phyloP scores from a whole-genome alignment of 1,140 invertebrate genomes.

The Conopomorpha cramerella region DNA sequence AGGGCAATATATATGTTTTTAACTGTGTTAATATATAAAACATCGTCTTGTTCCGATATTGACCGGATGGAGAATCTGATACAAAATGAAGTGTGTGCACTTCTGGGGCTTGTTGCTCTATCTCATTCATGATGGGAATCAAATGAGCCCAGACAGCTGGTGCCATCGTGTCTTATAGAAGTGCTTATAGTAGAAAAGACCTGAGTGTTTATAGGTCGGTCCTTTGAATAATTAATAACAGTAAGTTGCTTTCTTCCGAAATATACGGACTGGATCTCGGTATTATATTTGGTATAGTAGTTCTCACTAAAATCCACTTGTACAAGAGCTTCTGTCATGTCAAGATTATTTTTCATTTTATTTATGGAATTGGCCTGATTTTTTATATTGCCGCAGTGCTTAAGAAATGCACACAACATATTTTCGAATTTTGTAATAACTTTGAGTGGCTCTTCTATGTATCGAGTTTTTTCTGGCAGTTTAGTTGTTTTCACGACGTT shows the following conservation, averaged over 20 bases:
- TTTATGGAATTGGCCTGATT: background rate
- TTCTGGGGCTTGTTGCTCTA: slow-evolving; percentile 6
- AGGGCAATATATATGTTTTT: slow-evolving; percentile 2
- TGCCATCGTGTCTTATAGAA: slow-evolving; percentile 19
- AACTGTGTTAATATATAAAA: slow-evolving; percentile 12
- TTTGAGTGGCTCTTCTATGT: background rate
- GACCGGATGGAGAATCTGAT: slow-evolving; percentile 14
- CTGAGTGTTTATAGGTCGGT: slow-evolving; percentile 8
- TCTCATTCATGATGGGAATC: slow-evolving; percentile 15
- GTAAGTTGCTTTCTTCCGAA: slow-evolving; percentile 17
- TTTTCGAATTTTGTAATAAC: background rate
- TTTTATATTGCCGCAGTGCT: background rate
- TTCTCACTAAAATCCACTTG: slow-evolving; percentile 20
- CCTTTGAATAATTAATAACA: no score
- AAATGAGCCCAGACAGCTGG: slow-evolving; percentile 27
- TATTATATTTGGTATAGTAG: slow-evolving; percentile 20
- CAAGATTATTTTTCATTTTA: slow-evolving; percentile 2
- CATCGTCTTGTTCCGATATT: slow-evolving; percentile 16
- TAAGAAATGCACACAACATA: background rate
- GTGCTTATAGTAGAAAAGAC: slow-evolving; percentile 25
- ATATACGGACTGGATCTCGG: slow-evolving; percentile 16
- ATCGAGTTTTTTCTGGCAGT: background rate
- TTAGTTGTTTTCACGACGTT: background rate
- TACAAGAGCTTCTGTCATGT: slow-evolving; percentile 6
- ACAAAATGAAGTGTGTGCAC: slow-evolving; percentile 11